Conservation (phyloP, 1,140 invertebrate species). For the Camponotus floridanus region DNA sequence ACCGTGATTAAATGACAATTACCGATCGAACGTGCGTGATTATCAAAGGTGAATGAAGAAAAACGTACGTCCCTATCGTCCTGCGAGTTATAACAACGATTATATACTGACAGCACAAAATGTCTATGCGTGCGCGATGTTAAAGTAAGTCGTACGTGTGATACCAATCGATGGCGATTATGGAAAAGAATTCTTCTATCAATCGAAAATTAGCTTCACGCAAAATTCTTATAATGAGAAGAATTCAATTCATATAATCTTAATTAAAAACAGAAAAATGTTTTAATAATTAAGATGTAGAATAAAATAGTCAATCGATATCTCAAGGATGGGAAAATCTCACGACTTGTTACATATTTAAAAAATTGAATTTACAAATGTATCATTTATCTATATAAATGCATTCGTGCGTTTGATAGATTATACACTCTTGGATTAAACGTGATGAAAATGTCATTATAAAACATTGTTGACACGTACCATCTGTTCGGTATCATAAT, state of each 20-base stretch:
- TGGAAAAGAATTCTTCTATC: slow-evolving; percentile 20
- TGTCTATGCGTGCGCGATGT: slow-evolving; percentile 7
- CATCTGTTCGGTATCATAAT: background rate
- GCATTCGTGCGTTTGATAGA: background rate
- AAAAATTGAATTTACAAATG: background rate
- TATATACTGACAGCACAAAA: background rate
- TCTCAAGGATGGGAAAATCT: background rate
- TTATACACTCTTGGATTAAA: background rate
- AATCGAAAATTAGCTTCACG: background rate
- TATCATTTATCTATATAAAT: background rate
- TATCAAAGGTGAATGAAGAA: slow-evolving; percentile 53
- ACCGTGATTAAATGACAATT: slow-evolving; percentile 46
- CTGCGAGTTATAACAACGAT: background rate
- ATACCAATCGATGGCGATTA: slow-evolving; percentile 15
- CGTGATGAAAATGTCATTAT: background rate
- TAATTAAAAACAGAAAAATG: background rate
- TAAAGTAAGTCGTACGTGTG: slow-evolving; percentile 14
- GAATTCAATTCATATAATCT: background rate
- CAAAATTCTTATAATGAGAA: background rate
- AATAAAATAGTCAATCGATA: background rate
- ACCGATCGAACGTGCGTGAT: slow-evolving; percentile 26
- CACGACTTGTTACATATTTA: background rate
- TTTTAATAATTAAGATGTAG: background rate
- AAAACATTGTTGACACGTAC: background rate
- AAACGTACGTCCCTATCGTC: background rate